Base-by-base conservation (phyloP, 2,113 vertebrate species). In the Petrocephalus zakoni region DNA sequence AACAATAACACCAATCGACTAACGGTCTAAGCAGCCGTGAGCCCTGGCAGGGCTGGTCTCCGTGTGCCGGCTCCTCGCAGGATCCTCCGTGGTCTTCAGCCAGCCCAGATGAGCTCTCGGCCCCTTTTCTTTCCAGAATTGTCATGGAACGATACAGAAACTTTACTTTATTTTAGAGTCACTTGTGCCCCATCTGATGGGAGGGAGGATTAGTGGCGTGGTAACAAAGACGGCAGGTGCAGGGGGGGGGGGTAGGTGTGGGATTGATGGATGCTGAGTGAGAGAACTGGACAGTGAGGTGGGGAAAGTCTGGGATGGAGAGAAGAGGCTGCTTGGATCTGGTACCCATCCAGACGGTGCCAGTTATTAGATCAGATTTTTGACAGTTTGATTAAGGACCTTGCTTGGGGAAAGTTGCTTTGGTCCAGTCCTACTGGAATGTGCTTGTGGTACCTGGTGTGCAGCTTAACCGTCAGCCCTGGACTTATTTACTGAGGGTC, bases 1-100 rank as follows among this genome's bases (percentile, higher is more conserved):
- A 92, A 92, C 90, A 91, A 92, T 91, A 92, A 89, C 89, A 61
- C 86, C 29, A 89, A 86, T 88, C 17, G 34, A 89, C 75, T 85
- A 19, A 90, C 25, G 7, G 88, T 83, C 3, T 90, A 91, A 84
- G 87, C 85, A 83, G 53, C 87, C 55, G 5, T 34, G 75, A 64
- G 61, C 87, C 49, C 61, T 68, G 53, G 29, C 47, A 4, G n/a
- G 0, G 2, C 75, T 88, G 91, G 53, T 49, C 88, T 19, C 68
- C 7, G 1, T 22, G 53, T 87, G 88, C 88, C 88, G 91, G 89
- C 92, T 86, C 55, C 51, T 9, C 84, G 51, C 17, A 22, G 58
- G 53, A 8, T 25, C 21, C 51, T 13, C 68, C 42, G 11, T 15
- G 3, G 25, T 81, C 68, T 17, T 2, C 47, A 13, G 25, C 72